A percentile compares a stretch with the other conserved stretches of the same genome.
These are phyloP conservation scores for Myripristis murdjan DNA, from an alignment of 2,797 vertebrate genomes.

Conservation along the genomic window DNA sequence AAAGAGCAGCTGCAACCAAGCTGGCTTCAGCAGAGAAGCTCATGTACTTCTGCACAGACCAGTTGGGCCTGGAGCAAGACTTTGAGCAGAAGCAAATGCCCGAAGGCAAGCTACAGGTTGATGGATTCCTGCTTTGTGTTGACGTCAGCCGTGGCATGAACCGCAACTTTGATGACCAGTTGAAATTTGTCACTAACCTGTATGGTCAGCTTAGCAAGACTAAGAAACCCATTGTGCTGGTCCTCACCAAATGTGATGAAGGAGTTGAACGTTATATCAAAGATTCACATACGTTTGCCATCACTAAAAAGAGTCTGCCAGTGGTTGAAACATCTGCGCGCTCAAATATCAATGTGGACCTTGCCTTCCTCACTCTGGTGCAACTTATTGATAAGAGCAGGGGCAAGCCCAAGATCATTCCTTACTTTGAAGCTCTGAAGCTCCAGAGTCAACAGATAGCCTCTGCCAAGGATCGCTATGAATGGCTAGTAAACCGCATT, in stretches of 20 bases:
- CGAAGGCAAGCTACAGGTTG: conserved; percentile 95
- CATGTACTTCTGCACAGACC: conserved; percentile 99
- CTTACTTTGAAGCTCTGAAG: conserved; percentile 97
- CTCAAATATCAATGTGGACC: conserved; percentile 96
- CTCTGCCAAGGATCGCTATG: conserved; percentile 96
- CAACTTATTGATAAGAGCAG: conserved; percentile 94
- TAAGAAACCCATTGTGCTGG: conserved; percentile 95
- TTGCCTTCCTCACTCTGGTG: conserved; percentile 94
- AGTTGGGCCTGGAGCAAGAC: conserved; percentile 97
- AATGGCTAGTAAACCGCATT: conserved; percentile 94
- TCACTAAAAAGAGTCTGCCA: conserved; percentile 97
- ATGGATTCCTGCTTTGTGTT: conserved; percentile 95
- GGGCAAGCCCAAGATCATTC: conserved; percentile 96
- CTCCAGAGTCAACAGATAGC: conserved; percentile 99
- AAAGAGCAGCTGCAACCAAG: conserved; percentile 94
- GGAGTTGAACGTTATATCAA: conserved; percentile 98
- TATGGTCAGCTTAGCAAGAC: conserved; percentile 96
- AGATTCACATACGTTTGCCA: conserved; percentile 95
- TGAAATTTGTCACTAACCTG: conserved; percentile 96
- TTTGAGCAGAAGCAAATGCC: conserved; percentile 99
- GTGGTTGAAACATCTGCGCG: conserved; percentile 97
- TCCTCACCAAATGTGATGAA: conserved; percentile 97
- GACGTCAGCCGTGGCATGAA: conserved; percentile 99
- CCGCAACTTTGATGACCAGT: conserved; percentile 97
- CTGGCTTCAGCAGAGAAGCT: conserved; percentile 97